phyloP scores from a whole-genome alignment of 2,797 vertebrate genomes.

The Loris lydekkerianus region DNA sequence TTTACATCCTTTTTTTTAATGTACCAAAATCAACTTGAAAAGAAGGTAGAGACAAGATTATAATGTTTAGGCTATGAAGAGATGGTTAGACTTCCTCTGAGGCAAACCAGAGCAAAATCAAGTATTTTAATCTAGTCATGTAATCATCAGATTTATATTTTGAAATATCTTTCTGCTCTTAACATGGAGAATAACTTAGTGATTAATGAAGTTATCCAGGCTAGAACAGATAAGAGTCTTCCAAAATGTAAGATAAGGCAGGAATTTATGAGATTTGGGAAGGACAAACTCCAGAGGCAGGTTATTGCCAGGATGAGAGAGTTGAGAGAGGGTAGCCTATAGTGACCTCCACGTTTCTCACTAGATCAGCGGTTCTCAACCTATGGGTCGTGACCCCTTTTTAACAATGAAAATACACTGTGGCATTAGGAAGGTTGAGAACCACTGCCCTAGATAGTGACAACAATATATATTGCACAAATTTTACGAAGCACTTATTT shows the following conservation, averaged over 20 bases:
- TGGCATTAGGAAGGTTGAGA: too few species aligned
- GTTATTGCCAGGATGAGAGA: neutral
- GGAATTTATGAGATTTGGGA: conserved; percentile 1
- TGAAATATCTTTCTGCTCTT: conserved; percentile 41
- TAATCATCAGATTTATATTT: conserved; percentile 51
- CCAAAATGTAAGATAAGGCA: neutral
- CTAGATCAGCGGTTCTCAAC: neutral
- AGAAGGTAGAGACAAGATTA: neutral
- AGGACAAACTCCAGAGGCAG: neutral
- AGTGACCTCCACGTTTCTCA: neutral
- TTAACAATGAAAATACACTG: too few species aligned
- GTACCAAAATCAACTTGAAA: neutral
- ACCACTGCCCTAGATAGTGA: neutral
- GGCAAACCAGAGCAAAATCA: conserved; percentile 24
- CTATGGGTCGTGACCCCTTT: too few species aligned
- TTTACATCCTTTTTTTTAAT: neutral
- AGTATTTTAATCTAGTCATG: conserved; percentile 15
- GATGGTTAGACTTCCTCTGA: conserved; percentile 8
- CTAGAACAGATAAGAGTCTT: conserved; percentile 7
- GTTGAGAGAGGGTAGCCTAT: neutral
- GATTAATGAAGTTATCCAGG: neutral
- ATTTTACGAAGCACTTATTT: neutral
- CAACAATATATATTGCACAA: neutral
- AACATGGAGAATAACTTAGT: conserved; percentile 33
- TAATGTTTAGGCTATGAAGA: conserved; percentile 7